A percentile compares a stretch with the other conserved stretches of the same genome.
These are phyloP conservation scores for Dasypogon diadema DNA, from an alignment of 2,888 invertebrate genomes.

Conservation along the genomic window DNA sequence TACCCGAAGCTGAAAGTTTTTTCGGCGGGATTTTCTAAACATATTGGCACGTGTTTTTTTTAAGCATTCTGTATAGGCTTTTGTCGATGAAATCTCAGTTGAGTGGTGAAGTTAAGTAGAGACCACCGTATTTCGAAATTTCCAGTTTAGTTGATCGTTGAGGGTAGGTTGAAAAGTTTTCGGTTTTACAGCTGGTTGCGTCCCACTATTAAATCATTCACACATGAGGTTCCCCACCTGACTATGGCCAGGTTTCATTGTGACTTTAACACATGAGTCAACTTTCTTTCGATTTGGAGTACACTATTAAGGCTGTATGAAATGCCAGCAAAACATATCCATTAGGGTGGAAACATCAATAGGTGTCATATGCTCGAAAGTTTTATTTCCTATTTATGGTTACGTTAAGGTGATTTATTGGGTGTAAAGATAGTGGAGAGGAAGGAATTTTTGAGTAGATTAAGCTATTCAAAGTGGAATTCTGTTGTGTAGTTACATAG, in stretches of 20 bases:
- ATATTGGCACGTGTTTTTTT: background rate
- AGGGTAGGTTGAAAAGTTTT: constrained; percentile 37
- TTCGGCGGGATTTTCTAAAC: constrained; percentile 26
- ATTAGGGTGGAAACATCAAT: constrained; percentile 15
- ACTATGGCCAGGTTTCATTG: background rate
- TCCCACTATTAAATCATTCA: constrained; percentile 46
- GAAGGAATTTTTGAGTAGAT: too few species aligned
- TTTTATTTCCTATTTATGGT: background rate
- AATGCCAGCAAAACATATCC: constrained; percentile 16
- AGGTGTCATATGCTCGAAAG: background rate
- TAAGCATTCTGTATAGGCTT: background rate
- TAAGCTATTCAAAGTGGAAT: too few species aligned
- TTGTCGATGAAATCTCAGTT: constrained; percentile 2
- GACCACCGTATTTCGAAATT: background rate
- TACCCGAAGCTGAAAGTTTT: background rate
- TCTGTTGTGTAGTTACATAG: too few species aligned
- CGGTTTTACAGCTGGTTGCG: constrained; percentile 46
- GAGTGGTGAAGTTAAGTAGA: constrained; percentile 13
- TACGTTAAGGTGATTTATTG: background rate
- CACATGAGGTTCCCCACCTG: constrained; percentile 23
- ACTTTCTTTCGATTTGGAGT: constrained; percentile 13
- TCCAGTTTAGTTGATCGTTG: constrained; percentile 29
- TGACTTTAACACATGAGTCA: constrained; percentile 37
- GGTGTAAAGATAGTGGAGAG: too few species aligned
- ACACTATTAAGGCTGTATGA: background rate